Evolutionary conservation across 2,888 invertebrate genomes (phyloP).

Genomic region (Lasioglossum figueresi): DNA sequence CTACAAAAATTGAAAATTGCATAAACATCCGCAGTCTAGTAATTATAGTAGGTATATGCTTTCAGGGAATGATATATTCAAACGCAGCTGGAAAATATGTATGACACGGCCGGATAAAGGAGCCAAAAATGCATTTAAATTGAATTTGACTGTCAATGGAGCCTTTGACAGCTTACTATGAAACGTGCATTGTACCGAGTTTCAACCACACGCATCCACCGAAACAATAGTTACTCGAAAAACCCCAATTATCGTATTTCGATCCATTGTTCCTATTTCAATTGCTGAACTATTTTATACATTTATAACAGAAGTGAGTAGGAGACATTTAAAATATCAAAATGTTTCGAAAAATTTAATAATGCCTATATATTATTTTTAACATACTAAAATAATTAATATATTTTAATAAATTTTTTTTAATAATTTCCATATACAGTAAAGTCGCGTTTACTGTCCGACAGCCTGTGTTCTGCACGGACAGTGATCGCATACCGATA

Average conservation of each 20-base stretch:
- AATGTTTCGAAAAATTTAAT: no score
- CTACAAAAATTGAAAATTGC: no score
- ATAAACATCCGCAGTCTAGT: no score
- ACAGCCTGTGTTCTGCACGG: no score
- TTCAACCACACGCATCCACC: not conserved
- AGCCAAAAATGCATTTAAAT: not conserved
- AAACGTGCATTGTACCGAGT: not conserved
- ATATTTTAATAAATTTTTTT: no score
- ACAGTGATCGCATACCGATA: no score
- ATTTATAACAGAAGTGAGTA: no score
- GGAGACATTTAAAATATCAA: no score
- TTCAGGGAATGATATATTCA: not conserved
- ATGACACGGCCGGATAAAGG: not conserved
- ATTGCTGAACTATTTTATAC: not conserved
- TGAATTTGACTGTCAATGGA: not conserved
- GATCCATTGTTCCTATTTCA: not conserved
- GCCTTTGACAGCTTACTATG: not conserved
- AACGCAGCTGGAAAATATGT: not conserved
- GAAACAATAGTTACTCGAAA: not conserved
- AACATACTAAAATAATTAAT: no score
- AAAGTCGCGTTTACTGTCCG: no score
- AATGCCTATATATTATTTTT: no score
- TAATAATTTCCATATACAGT: no score
- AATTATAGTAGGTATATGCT: not conserved
- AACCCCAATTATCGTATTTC: not conserved